These are phyloP conservation scores for Julus scanicus DNA, from an alignment of 2,888 invertebrate genomes.

Conservation along the genomic window DNA sequence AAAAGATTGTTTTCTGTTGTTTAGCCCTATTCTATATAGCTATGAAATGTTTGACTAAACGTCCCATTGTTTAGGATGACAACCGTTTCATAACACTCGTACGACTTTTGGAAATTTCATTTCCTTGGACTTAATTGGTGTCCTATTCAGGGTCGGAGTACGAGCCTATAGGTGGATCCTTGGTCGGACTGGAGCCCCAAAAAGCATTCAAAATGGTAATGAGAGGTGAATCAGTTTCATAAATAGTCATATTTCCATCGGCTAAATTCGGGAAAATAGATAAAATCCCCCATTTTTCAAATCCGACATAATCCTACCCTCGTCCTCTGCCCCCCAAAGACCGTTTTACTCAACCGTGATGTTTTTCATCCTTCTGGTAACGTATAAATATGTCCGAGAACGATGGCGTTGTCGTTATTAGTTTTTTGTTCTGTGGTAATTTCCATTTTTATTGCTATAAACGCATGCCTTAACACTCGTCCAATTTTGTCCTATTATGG, in stretches of 20 bases:
- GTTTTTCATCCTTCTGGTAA: not conserved
- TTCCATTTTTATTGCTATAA: not conserved
- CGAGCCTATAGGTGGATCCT: not conserved
- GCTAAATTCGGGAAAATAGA: not conserved
- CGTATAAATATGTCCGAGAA: not conserved
- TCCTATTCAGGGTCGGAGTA: not conserved
- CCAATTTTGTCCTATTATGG: not conserved
- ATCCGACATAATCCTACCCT: slow-evolving; percentile 6
- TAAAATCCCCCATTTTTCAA: not conserved
- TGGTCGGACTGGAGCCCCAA: not conserved
- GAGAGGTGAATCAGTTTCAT: slow-evolving; percentile 18
- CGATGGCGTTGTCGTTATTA: not conserved
- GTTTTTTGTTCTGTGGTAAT: not conserved
- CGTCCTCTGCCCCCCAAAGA: not conserved
- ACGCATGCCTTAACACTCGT: slow-evolving; percentile 7
- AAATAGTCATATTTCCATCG: slow-evolving; percentile 39
- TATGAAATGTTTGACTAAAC: not conserved
- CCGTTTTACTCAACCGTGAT: not conserved
- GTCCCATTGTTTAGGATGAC: too few relatives aligned
- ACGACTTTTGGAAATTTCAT: not conserved
- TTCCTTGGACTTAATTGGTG: not conserved
- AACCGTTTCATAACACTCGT: too few relatives aligned
- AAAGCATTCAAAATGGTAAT: slow-evolving; percentile 42
- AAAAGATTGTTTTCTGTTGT: too few relatives aligned
- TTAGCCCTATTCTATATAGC: too few relatives aligned